These are phyloP conservation scores for Mesopsocus fuscifrons DNA, from an alignment of 2,888 invertebrate species.

Conservation along the genomic window DNA sequence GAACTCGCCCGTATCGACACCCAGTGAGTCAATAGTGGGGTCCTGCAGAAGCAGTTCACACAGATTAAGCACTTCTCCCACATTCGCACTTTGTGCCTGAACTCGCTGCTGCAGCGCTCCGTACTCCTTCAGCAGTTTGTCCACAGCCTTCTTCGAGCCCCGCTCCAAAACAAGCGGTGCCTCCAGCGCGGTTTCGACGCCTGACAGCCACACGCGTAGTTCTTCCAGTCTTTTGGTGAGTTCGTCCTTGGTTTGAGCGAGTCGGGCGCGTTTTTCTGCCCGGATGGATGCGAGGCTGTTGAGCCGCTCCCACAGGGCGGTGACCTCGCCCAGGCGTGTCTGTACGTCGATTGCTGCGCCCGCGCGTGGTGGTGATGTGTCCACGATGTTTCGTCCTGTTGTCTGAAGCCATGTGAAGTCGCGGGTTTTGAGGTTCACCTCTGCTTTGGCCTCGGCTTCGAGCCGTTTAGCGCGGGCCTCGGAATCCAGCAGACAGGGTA, in stretches of 20 bases:
- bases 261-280: background rate
- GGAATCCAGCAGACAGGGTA: background rate
- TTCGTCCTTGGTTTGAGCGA: constrained; percentile 32
- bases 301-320: constrained; percentile 47
- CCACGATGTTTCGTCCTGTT: constrained; percentile 44
- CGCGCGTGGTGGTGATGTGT: constrained; percentile 44
- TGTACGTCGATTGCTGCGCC: constrained; percentile 29
- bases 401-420: constrained; percentile 59
- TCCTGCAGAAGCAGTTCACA: constrained; percentile 60
- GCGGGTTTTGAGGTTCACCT: constrained; percentile 52
- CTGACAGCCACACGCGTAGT: constrained; percentile 50
- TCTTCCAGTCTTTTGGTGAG: constrained; percentile 39
- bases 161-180: constrained; percentile 47
- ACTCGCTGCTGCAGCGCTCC: constrained; percentile 52
- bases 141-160: constrained; percentile 41
- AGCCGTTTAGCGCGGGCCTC: constrained; percentile 27
- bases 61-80: constrained; percentile 58
- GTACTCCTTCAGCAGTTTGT: constrained; percentile 47
- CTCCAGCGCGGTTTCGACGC: constrained; percentile 48
- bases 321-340: constrained; percentile 35
- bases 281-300: constrained; percentile 7
- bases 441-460: constrained; percentile 54
- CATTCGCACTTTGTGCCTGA: constrained; percentile 54
- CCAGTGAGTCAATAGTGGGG: constrained; percentile 47
- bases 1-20: constrained; percentile 48